phyloP scores from a whole-genome alignment of 2,888 invertebrate species.

The Athalia rosae region DNA sequence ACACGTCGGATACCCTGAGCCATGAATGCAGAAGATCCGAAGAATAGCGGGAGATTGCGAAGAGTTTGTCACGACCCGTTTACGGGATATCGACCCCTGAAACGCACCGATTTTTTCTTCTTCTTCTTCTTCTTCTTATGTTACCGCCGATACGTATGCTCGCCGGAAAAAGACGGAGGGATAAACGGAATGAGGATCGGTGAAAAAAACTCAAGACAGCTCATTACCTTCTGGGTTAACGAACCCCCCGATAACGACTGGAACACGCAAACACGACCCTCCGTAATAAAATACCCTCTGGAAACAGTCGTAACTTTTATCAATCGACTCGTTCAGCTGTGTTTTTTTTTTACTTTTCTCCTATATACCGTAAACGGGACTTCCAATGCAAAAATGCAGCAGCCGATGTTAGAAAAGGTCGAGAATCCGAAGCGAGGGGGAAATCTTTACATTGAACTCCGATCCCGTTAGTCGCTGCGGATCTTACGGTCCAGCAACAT shows the following conservation, averaged over 20 bases:
- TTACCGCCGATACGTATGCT: neutral
- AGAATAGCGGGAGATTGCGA: constrained; percentile 20
- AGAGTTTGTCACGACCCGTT: constrained; percentile 30
- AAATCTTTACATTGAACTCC: constrained; percentile 30
- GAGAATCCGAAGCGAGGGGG: constrained; percentile 4
- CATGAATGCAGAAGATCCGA: constrained; percentile 1
- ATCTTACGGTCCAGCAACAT: constrained; percentile 6
- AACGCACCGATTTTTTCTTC: constrained; percentile 8
- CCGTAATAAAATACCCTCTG: too few species aligned
- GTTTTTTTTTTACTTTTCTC: too few species aligned
- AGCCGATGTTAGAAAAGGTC: neutral
- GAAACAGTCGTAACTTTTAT: too few species aligned
- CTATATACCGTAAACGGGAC: too few species aligned
- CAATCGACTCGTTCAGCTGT: too few species aligned
- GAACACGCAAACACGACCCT: neutral
- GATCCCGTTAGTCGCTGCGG: constrained; percentile 9
- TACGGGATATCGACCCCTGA: constrained; percentile 30
- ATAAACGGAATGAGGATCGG: neutral
- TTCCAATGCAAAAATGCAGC: too few species aligned
- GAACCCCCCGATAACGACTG: neutral
- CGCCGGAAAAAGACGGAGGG: neutral
- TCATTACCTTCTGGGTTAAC: neutral
- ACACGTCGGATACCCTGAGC: neutral
- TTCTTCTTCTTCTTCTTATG: neutral
- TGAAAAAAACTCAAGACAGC: neutral